These are phyloP conservation scores for Phengaris arion DNA, from an alignment of 2,888 invertebrate genomes.

Conservation along the genomic window DNA sequence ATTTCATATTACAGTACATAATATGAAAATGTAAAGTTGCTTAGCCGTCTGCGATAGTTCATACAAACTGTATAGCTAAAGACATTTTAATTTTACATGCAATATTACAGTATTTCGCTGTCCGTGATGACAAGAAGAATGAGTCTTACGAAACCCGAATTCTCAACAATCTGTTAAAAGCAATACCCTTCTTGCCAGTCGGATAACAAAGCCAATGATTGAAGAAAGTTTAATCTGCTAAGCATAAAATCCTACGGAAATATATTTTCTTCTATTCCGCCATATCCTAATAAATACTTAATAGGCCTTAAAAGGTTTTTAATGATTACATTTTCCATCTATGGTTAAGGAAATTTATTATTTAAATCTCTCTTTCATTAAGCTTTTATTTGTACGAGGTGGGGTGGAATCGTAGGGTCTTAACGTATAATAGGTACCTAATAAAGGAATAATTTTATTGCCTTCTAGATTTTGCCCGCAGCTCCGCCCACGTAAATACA, in stretches of 20 bases:
- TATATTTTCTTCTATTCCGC: background rate
- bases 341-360: background rate
- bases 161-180: background rate
- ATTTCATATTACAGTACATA: too few relatives aligned
- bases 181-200: too few relatives aligned
- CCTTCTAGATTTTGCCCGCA: too few relatives aligned
- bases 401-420: background rate
- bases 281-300: background rate
- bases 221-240: background rate
- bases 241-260: background rate
- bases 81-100: too few relatives aligned
- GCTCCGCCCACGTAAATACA: too few relatives aligned
- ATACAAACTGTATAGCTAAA: too few relatives aligned
- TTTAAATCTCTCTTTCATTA: background rate
- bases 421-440: too few relatives aligned
- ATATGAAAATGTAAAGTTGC: too few relatives aligned
- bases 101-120: too few relatives aligned
- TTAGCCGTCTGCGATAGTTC: too few relatives aligned
- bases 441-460: too few relatives aligned
- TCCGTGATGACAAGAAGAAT: too few relatives aligned
- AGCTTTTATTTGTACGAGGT: background rate
- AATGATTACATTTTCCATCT: background rate
- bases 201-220: background rate
- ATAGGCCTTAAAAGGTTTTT: constrained; percentile 2
- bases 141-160: background rate